A percentile compares a stretch with the other conserved stretches of the same genome.
These are phyloP conservation scores for Bubo blakistoni DNA, from an alignment of 2,113 vertebrate genomes.

Conservation along the genomic window DNA sequence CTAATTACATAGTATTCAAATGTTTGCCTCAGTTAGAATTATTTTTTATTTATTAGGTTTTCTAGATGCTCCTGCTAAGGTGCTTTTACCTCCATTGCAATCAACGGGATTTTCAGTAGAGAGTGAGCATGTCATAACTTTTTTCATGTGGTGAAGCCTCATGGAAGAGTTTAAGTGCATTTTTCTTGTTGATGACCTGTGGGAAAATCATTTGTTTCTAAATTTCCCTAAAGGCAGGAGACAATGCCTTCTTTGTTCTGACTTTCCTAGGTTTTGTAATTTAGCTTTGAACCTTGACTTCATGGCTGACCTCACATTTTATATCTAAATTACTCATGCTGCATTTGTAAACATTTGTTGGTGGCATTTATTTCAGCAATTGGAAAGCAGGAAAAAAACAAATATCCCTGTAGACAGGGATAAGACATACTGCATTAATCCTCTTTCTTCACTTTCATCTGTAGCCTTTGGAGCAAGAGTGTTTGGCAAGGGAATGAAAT, in stretches of 20 bases:
- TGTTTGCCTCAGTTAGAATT: not conserved
- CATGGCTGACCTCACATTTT: not conserved
- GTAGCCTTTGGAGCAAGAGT: not conserved
- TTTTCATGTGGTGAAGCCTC: not conserved
- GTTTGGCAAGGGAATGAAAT: not conserved
- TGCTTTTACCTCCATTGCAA: not conserved
- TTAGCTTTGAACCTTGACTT: not conserved
- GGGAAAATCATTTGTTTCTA: not conserved
- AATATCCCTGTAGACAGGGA: not conserved
- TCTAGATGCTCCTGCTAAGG: not conserved
- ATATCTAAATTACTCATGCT: not conserved
- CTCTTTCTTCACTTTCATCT: not conserved
- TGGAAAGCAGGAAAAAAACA: not conserved
- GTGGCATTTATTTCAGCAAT: not conserved
- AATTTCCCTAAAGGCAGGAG: not conserved
- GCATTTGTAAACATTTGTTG: not conserved
- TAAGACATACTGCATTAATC: not conserved
- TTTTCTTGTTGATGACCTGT: not conserved
- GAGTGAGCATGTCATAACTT: not conserved
- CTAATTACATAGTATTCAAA: not conserved
- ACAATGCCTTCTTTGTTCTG: not conserved
- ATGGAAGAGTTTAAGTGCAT: not conserved
- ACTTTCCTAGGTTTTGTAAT: not conserved
- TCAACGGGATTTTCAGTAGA: not conserved
- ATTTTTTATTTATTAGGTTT: not conserved